These are phyloP conservation scores for Formica selysi DNA, from an alignment of 1,140 invertebrate species.

Conservation along the genomic window DNA sequence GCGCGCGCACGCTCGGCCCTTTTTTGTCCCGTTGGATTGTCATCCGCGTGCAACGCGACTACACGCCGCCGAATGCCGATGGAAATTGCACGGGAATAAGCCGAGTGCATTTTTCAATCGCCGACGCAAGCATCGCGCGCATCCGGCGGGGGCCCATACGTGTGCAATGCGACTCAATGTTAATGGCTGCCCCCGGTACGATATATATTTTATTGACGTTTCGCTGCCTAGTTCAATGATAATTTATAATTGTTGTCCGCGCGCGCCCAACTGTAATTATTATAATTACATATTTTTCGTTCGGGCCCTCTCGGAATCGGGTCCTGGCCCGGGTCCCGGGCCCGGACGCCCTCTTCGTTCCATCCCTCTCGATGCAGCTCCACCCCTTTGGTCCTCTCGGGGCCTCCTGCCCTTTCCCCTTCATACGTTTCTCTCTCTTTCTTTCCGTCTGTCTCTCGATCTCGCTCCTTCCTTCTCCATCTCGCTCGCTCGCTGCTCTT, in stretches of 20 bases:
- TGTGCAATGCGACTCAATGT: conserved; percentile 42
- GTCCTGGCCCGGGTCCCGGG: conserved; percentile 77
- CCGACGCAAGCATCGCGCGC: neutral
- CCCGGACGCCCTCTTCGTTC: conserved; percentile 74
- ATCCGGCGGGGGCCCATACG: conserved; percentile 16
- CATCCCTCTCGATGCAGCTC: conserved; percentile 67
- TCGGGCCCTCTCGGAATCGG: conserved; percentile 72
- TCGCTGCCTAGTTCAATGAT: conserved; percentile 83
- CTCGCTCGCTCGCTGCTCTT: conserved; percentile 70
- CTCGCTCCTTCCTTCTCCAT: conserved; percentile 66
- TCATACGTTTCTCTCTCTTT: conserved; percentile 5
- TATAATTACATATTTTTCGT: conserved; percentile 83
- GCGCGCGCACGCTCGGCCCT: conserved; percentile 45
- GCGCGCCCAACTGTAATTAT: conserved; percentile 80
- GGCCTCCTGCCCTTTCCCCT: conserved; percentile 71
- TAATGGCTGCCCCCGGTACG: conserved; percentile 62
- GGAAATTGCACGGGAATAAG: conserved; percentile 73
- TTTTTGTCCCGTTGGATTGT: conserved; percentile 68
- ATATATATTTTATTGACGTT: conserved; percentile 79
- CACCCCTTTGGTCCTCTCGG: conserved; percentile 78
- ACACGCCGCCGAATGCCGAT: conserved; percentile 64
- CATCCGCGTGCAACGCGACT: conserved; percentile 67
- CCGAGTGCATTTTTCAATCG: conserved; percentile 75
- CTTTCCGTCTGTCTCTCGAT: conserved; percentile 64
- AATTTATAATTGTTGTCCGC: conserved; percentile 83